phyloP scores from a whole-genome alignment of 2,888 invertebrate genomes.

The Tuberolachnus salignus region DNA sequence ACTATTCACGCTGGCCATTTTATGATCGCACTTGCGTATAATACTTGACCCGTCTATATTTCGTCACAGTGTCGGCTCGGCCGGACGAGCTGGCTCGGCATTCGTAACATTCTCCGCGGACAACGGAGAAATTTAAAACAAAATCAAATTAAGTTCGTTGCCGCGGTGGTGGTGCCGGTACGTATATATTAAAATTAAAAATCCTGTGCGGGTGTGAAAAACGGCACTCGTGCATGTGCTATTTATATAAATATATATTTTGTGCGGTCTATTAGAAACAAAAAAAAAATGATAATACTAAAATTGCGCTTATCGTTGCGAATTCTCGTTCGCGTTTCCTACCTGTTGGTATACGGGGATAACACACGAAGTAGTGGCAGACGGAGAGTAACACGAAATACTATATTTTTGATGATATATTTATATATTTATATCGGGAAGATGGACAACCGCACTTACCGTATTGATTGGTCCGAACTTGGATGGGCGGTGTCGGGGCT shows the following conservation, averaged over 20 bases:
- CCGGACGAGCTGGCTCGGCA: too few species aligned
- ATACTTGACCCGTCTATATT: too few species aligned
- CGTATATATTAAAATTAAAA: too few species aligned
- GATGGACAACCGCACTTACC: constrained; percentile 72
- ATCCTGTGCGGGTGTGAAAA: background rate
- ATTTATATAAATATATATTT: constrained; percentile 5
- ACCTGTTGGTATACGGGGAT: constrained; percentile 50
- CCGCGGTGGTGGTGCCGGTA: too few species aligned
- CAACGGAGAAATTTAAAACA: too few species aligned
- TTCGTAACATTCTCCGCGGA: too few species aligned
- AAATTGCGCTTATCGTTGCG: background rate
- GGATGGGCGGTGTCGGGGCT: constrained; percentile 91
- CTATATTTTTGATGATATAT: background rate
- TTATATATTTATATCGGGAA: background rate
- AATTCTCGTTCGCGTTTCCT: constrained; percentile 49
- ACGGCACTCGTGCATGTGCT: constrained; percentile 56
- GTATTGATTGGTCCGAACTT: constrained; percentile 95
- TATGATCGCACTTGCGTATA: too few species aligned
- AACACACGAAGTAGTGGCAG: background rate
- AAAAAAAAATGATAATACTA: too few species aligned
- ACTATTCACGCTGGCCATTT: background rate
- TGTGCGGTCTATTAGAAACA: background rate
- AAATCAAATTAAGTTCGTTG: too few species aligned
- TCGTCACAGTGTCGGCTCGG: too few species aligned
- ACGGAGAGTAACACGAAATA: constrained; percentile 8